Evolutionary conservation across 2,797 vertebrate species (phyloP), one percentile per base, ranked within the genome.

Genomic region (Mormyrops attenuatus): DNA sequence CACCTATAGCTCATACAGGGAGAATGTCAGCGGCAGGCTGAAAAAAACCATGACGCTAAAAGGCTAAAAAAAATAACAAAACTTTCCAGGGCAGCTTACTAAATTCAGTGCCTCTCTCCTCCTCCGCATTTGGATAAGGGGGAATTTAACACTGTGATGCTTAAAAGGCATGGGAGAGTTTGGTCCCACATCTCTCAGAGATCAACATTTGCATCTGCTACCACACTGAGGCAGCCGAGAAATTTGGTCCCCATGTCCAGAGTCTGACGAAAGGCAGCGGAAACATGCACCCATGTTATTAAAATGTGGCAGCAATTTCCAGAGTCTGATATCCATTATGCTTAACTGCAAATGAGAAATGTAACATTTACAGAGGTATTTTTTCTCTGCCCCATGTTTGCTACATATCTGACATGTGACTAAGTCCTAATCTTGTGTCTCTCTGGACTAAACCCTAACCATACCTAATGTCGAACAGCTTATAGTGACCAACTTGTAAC

Each of bases 381-480:
- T 9, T 7, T 73, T 7, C 6, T 41, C 9, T 17, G 6, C 52
- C 20, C 63, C 87, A 47, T 9, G 57, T 87, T 80, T 26, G 9
- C 38, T 86, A 50, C 47, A 84, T 73, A 52, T 73, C 44, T 57
- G 49, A 4, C 73, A 17, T 66, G 41, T 34, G n/a, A 34, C 60
- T 88, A 55, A 87, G 30, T 84, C 15, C 13, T 34, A 22, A 47
- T 30, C 63, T 38, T 30, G 20, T 5, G 8, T 57, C 17, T 34
- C 2, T 55, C 34, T 38, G 38, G 11, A 30, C 47, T 30, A 88
- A 66, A 60, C 44, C 17, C 44, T 87, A 80, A 89, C 91, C 87
- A 90, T 90, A 87, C 20, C 26, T 80, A 87, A 89, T 92, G 88
- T 91, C 89, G 88, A 91, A 92, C 73, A 88, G 89, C 88, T 91